A percentile compares a stretch with the other conserved stretches of the same genome.
These are phyloP conservation scores for Cercopithecus petaurista DNA, from an alignment of 2,797 vertebrate genomes.

Conservation along the genomic window DNA sequence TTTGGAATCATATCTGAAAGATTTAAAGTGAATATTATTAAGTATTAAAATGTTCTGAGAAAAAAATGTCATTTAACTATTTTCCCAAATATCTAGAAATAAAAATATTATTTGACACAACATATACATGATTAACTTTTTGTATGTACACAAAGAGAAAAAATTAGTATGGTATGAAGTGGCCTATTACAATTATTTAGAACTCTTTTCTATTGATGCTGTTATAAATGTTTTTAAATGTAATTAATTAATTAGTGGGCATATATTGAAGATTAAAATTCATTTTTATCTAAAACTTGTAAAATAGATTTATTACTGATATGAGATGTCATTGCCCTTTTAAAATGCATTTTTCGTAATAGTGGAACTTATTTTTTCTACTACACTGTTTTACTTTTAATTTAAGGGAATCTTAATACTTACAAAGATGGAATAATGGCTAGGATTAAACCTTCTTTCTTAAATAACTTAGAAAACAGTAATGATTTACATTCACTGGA, in stretches of 20 bases:
- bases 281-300: background rate
- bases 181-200: background rate
- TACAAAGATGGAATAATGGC: background rate
- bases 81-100: background rate
- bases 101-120: background rate
- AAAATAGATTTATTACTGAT: background rate
- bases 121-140: background rate
- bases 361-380: background rate
- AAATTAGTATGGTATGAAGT: background rate
- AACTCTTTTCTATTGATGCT: background rate
- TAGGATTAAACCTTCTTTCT: background rate
- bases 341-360: background rate
- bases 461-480: background rate
- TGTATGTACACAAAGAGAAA: background rate
- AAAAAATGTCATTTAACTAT: background rate
- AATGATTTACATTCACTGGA: background rate
- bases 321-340: background rate
- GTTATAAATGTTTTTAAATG: background rate
- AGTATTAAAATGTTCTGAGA: background rate
- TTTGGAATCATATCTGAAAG: background rate
- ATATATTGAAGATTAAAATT: background rate
- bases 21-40: background rate
- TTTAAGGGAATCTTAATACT: background rate
- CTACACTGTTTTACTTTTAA: background rate
- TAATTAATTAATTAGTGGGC: background rate